Evolutionary conservation across 1,140 invertebrate species (phyloP), one percentile per base, ranked within the genome.

Genomic region (Papilio glaucus): DNA sequence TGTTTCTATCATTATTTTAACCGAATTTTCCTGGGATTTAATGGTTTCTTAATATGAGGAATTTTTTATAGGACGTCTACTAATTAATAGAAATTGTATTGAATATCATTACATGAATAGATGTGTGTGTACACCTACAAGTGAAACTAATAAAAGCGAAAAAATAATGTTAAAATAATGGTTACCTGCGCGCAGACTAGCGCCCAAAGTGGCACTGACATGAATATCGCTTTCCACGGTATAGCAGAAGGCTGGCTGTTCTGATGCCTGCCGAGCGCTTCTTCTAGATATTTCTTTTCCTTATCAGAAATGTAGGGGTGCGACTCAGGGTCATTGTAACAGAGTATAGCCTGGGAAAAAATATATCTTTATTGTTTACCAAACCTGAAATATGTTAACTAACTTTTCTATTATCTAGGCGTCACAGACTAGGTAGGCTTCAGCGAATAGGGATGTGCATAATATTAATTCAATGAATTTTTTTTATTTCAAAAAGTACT

Each of bases 261-360:
- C n/a, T 79, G 92, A 71, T 93, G 90, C 67, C 87, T 93, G 65
- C 95, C 95, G 9, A 96, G 88, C 72, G 95, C 94, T 76, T 77
- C 86, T 13, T 89, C 79, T 6, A 98, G 94, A 82, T 96, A 95
- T 71, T 95, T 90, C 77, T 94, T 94, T 88, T 98, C 96, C 38
- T 93, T 93, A 9, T 95, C 90, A 12, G 94, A 94, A 61, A 98
- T 97, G 49, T 94, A 95, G 0, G 96, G 96, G 88, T 97, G 96
- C 37, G 93, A 88, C 38, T 94, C 91, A 1, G 97, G 97, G 18
- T 94, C 94, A 71, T 95, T 95, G 76, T 94, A 95, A 72, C 95
- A 95, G 0, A 95, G 84, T 1, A 94, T 69, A 1, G 93, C 83
- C 95, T 95, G 95, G 8, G 10, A 94, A 77, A 80, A 18, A 71